These are phyloP conservation scores for Cyanoliseus patagonus DNA, from an alignment of 2,113 vertebrate species.

Conservation along the genomic window DNA sequence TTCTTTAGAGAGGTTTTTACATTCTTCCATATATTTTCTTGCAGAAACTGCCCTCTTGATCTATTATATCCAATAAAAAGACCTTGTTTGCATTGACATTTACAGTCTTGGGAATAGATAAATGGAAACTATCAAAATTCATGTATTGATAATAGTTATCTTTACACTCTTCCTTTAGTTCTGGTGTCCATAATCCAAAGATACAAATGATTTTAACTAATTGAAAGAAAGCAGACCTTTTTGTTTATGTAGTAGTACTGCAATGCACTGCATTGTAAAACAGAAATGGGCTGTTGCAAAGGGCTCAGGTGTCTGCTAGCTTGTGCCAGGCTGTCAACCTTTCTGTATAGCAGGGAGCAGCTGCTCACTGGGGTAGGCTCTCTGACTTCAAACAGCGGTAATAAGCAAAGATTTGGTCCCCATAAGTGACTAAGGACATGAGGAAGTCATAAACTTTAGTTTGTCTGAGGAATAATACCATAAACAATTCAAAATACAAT, in stretches of 20 bases:
- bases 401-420: not conserved
- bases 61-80: slow-evolving; percentile 18
- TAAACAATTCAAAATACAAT: not conserved
- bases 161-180: not conserved
- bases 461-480: not conserved
- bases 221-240: not conserved
- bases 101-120: not conserved
- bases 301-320: not conserved
- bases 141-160: not conserved
- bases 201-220: not conserved
- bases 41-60: slow-evolving; percentile 30
- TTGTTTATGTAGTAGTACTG: not conserved
- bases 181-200: not conserved
- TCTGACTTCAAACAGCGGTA: not conserved
- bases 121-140: not conserved
- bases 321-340: not conserved
- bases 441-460: not conserved
- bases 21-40: slow-evolving; percentile 17
- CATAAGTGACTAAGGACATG: not conserved
- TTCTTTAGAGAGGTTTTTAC: not conserved
- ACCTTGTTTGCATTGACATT: slow-evolving; percentile 24
- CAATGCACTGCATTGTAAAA: not conserved
- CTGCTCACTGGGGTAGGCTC: not conserved
- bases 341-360: not conserved
- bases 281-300: not conserved